phyloP scores from a whole-genome alignment of 2,888 invertebrate genomes.

The Stenurella melanura region DNA sequence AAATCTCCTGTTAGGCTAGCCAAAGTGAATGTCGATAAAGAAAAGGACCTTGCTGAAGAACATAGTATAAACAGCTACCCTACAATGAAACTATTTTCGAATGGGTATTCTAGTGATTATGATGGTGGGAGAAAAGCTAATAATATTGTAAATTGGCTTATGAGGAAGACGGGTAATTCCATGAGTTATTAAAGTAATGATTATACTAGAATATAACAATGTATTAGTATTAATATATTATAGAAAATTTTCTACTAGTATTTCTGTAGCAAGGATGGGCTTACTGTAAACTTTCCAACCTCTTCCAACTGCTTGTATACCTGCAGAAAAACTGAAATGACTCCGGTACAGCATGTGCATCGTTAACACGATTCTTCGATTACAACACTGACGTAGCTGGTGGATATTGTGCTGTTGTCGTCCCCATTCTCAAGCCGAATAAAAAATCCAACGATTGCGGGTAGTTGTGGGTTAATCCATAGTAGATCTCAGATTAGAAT shows the following conservation, averaged over 20 bases:
- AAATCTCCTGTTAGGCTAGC: constrained; percentile 68
- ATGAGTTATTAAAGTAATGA: not conserved
- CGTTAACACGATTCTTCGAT: no score
- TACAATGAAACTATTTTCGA: constrained; percentile 79
- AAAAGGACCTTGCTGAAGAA: constrained; percentile 76
- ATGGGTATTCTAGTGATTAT: constrained; percentile 76
- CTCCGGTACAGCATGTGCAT: no score
- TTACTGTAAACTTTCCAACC: no score
- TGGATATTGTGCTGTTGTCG: no score
- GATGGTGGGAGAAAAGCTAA: constrained; percentile 75
- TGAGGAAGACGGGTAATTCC: not conserved
- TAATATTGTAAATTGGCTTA: constrained; percentile 71
- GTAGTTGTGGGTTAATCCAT: no score
- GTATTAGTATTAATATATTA: constrained; percentile 9
- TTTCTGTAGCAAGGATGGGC: no score
- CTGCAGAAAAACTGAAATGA: no score
- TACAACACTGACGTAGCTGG: no score
- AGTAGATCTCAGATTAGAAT: no score
- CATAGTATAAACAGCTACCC: constrained; percentile 81
- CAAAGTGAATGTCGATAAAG: constrained; percentile 81
- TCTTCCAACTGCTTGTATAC: no score
- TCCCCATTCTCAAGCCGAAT: no score
- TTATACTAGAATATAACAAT: not conserved
- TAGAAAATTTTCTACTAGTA: not conserved
- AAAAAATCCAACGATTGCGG: no score